Percentiles rank a stretch among this genome's conserved stretches.
Conservation (phyloP, 1,140 invertebrate species). For the Psilanteris sp. region DNA sequence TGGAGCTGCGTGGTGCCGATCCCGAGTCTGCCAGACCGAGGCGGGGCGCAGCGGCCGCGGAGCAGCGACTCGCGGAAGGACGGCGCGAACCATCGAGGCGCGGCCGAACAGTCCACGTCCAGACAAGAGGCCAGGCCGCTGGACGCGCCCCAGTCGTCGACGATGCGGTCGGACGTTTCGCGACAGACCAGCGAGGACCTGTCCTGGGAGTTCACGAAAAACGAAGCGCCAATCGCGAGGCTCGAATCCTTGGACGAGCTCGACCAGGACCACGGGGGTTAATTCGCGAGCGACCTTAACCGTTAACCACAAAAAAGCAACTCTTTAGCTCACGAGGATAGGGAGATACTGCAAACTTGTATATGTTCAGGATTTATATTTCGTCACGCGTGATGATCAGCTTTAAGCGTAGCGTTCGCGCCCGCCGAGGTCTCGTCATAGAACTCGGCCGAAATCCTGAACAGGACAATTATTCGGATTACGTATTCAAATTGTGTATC, state of each 20-base stretch:
- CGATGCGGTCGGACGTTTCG: constrained; percentile 42
- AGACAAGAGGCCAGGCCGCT: constrained; percentile 50
- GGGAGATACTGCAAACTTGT: neutral
- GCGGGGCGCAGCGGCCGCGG: constrained; percentile 66
- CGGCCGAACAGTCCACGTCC: constrained; percentile 43
- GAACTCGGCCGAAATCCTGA: too few species aligned
- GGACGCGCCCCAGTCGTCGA: constrained; percentile 28
- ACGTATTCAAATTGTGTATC: too few species aligned
- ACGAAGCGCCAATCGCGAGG: constrained; percentile 83
- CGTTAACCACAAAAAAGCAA: constrained; percentile 6
- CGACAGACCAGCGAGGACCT: constrained; percentile 77
- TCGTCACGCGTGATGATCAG: constrained; percentile 6
- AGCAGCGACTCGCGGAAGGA: constrained; percentile 72
- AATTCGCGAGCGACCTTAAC: constrained; percentile 22
- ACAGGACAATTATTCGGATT: too few species aligned
- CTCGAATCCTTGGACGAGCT: constrained; percentile 85
- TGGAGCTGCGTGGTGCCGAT: constrained; percentile 73
- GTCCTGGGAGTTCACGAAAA: constrained; percentile 80
- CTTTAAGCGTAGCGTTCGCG: too few species aligned
- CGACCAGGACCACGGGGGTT: constrained; percentile 79
- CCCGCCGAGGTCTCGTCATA: too few species aligned
- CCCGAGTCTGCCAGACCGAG: constrained; percentile 24
- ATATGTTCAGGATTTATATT: constrained; percentile 14
- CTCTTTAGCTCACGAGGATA: constrained; percentile 13
- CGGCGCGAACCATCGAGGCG: constrained; percentile 57